A percentile compares a stretch with the other conserved stretches of the same genome.
These are phyloP conservation scores for Onthophagus sagittarius DNA, from an alignment of 2,888 invertebrate genomes.

Conservation along the genomic window DNA sequence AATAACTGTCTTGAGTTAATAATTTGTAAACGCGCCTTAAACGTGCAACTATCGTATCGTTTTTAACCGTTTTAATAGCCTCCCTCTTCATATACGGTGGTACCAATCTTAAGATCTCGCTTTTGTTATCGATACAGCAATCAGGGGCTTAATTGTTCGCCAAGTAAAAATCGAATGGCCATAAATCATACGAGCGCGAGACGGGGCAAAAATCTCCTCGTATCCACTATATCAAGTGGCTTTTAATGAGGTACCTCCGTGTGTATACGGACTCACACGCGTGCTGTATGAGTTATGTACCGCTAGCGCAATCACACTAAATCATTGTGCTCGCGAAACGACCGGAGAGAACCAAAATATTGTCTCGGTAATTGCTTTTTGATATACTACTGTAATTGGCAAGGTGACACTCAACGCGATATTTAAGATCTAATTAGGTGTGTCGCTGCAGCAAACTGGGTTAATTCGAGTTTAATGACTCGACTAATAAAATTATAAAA, in stretches of 20 bases:
- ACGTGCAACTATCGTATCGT: not conserved
- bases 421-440: not conserved
- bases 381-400: conserved; percentile 1
- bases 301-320: not conserved
- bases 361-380: conserved; percentile 5
- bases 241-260: not conserved
- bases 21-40: not conserved
- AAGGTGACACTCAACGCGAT: not conserved
- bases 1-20: not conserved
- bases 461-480: not conserved
- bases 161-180: not conserved
- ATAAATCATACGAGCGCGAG: not conserved
- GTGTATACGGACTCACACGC: not conserved
- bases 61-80: not conserved
- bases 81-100: not conserved
- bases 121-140: not conserved
- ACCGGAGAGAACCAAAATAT: not conserved
- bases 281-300: not conserved
- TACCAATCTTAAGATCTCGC: not conserved
- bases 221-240: not conserved
- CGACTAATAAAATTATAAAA: not conserved
- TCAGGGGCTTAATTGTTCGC: not conserved
- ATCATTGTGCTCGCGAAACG: not conserved
- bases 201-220: not conserved
- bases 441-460: not conserved